These are phyloP conservation scores for Centrocercus urophasianus DNA, from an alignment of 2,113 vertebrate species.

Conservation along the genomic window DNA sequence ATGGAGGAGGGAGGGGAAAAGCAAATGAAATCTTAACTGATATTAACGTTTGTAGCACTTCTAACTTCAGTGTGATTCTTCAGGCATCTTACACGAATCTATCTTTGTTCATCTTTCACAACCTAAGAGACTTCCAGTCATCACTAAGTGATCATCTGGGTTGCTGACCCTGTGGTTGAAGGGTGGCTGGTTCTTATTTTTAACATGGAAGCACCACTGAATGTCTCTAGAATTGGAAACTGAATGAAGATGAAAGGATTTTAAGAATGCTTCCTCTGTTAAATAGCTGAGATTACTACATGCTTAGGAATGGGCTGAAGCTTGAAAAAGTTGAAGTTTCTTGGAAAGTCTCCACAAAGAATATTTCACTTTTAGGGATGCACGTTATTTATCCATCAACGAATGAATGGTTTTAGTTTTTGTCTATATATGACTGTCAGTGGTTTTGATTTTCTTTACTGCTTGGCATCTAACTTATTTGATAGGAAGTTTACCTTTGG, in stretches of 20 bases:
- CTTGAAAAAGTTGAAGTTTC: neutral
- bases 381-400: neutral
- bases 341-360: neutral
- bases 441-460: neutral
- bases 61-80: neutral
- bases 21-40: neutral
- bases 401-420: neutral
- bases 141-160: neutral
- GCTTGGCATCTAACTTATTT: neutral
- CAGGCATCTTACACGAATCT: neutral
- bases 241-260: neutral
- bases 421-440: neutral
- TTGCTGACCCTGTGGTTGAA: neutral
- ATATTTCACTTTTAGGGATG: neutral
- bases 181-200: neutral
- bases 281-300: neutral
- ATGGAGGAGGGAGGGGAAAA: neutral
- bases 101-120: neutral
- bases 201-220: neutral
- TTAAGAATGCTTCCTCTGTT: neutral
- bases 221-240: neutral
- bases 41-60: neutral
- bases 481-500: neutral
- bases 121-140: neutral
- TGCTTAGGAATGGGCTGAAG: neutral